Percentiles rank a stretch among this genome's conserved stretches.
These are phyloP conservation scores for Noctua comes DNA, from an alignment of 2,888 invertebrate genomes.

Conservation along the genomic window DNA sequence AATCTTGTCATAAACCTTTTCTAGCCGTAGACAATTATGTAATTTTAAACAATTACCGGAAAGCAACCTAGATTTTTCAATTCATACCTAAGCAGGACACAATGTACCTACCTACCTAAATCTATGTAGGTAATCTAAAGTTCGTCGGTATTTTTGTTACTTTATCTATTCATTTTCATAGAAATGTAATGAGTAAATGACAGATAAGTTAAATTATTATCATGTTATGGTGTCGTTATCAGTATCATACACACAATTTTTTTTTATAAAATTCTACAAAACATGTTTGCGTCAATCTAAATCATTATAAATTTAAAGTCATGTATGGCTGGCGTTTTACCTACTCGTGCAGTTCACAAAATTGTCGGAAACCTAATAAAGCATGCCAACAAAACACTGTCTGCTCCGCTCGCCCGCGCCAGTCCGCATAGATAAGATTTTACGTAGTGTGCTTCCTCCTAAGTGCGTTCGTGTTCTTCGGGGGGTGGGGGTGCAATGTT, in stretches of 20 bases:
- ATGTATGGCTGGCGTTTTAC: constrained; percentile 20
- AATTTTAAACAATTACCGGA: not conserved
- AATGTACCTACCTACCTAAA: too few species aligned
- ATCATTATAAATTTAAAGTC: constrained; percentile 46
- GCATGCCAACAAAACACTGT: constrained; percentile 17
- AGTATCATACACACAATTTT: constrained; percentile 12
- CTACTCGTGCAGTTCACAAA: constrained; percentile 34
- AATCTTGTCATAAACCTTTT: not conserved
- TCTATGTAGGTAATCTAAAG: constrained; percentile 17
- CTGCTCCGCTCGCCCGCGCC: constrained; percentile 9
- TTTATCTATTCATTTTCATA: constrained; percentile 56
- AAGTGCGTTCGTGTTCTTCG: constrained; percentile 60
- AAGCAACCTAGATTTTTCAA: not conserved
- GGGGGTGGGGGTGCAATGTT: constrained; percentile 81
- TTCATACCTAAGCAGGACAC: not conserved
- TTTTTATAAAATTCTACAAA: constrained; percentile 40
- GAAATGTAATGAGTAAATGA: constrained; percentile 56
- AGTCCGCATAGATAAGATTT: constrained; percentile 45
- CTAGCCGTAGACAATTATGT: not conserved
- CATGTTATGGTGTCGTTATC: constrained; percentile 54
- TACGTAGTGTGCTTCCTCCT: constrained; percentile 60
- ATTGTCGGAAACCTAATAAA: constrained; percentile 15
- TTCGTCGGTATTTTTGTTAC: constrained; percentile 18
- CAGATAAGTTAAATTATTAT: constrained; percentile 56
- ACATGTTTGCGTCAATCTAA: constrained; percentile 42